These are phyloP conservation scores for Andrena haemorrhoa DNA, from an alignment of 2,888 invertebrate genomes.

Conservation along the genomic window DNA sequence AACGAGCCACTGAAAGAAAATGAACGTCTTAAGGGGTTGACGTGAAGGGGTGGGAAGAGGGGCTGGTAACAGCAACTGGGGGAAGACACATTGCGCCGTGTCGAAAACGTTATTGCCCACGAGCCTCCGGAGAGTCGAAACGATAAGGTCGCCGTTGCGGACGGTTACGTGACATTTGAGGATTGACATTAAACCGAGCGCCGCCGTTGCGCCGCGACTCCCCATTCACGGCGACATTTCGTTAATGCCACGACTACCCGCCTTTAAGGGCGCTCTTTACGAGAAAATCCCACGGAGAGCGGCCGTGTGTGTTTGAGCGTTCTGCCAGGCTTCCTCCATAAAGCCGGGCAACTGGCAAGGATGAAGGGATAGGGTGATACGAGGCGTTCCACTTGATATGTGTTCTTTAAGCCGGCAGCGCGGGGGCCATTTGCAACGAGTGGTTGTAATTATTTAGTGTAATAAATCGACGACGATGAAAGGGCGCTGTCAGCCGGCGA, in stretches of 20 bases:
- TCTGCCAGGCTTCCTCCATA: too few relatives aligned
- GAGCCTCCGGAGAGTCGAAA: constrained; percentile 61
- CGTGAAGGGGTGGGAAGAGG: neutral
- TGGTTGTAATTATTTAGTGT: too few relatives aligned
- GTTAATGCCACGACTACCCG: constrained; percentile 80
- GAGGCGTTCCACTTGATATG: too few relatives aligned
- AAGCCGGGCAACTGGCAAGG: too few relatives aligned
- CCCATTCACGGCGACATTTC: constrained; percentile 77
- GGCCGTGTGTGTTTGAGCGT: constrained; percentile 16
- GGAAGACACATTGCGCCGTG: constrained; percentile 60
- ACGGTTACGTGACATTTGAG: constrained; percentile 82
- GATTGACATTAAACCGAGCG: constrained; percentile 81
- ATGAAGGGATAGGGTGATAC: too few relatives aligned
- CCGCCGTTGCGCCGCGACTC: constrained; percentile 57
- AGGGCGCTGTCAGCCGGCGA: too few relatives aligned
- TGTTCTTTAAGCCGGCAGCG: too few relatives aligned
- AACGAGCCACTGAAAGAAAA: constrained; percentile 68
- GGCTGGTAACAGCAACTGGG: neutral
- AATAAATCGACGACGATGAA: too few relatives aligned
- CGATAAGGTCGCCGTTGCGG: constrained; percentile 69
- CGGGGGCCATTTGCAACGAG: too few relatives aligned
- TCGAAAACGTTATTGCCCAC: constrained; percentile 66
- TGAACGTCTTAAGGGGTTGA: constrained; percentile 52
- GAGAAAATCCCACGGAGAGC: constrained; percentile 74
- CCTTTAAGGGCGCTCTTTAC: constrained; percentile 79